Evolutionary conservation across 2,888 invertebrate genomes (phyloP).

Genomic region (Pegoplata infirma): DNA sequence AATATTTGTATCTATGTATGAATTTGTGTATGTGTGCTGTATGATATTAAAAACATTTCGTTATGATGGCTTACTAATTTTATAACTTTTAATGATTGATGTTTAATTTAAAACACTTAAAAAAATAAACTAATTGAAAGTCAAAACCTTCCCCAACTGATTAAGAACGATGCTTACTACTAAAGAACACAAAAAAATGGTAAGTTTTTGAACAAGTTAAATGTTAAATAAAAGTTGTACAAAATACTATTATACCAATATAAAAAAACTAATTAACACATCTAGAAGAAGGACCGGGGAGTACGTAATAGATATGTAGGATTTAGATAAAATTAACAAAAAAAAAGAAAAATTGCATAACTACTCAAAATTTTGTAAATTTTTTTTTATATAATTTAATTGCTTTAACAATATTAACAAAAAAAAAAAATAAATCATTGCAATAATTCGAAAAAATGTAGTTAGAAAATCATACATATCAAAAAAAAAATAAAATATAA

Average conservation of each 20-base stretch:
- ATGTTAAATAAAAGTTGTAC: background rate
- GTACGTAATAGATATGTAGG: slow-evolving; percentile 50
- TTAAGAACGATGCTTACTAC: no score
- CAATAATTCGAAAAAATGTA: slow-evolving; percentile 5
- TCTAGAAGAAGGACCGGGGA: slow-evolving; percentile 57
- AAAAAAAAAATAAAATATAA: background rate
- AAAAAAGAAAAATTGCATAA: no score
- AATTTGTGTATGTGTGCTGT: no score
- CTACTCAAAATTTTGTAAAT: background rate
- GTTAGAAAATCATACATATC: slow-evolving; percentile 18
- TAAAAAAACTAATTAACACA: no score
- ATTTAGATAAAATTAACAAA: slow-evolving; percentile 31
- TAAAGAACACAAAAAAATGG: no score
- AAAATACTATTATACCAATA: background rate
- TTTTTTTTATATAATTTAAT: background rate
- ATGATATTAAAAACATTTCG: background rate
- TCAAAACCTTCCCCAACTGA: no score
- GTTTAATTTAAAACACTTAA: background rate
- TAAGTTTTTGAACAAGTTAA: background rate
- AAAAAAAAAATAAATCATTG: background rate
- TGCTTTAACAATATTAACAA: slow-evolving; percentile 2
- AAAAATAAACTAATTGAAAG: background rate
- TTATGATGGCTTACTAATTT: background rate
- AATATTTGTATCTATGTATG: no score
- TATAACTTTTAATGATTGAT: background rate